Conservation (phyloP, 2,888 invertebrate genomes). For the Hoplodrina blanda region DNA sequence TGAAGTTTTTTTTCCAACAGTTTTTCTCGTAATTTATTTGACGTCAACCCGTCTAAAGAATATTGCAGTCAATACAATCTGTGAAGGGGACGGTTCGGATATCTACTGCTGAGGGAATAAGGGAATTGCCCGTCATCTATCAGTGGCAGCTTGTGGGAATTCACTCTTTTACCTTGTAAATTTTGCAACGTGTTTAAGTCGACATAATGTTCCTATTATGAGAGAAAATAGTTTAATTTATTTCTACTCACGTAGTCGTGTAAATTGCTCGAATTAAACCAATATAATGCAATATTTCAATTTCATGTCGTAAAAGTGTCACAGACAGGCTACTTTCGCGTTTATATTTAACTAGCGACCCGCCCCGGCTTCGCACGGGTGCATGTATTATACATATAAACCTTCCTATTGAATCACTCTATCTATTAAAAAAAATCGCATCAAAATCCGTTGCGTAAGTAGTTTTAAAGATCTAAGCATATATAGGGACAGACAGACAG, state of each 20-base stretch:
- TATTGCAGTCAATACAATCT: constrained; percentile 64
- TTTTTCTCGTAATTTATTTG: constrained; percentile 56
- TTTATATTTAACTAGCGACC: too few relatives aligned
- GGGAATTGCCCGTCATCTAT: constrained; percentile 63
- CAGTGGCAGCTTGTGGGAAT: constrained; percentile 38
- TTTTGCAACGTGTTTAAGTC: constrained; percentile 11
- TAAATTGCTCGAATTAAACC: background rate
- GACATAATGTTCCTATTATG: background rate
- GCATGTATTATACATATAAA: too few relatives aligned
- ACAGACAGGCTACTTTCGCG: too few relatives aligned
- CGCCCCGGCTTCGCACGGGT: too few relatives aligned
- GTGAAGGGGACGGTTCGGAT: constrained; percentile 38
- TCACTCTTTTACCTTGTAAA: constrained; percentile 21
- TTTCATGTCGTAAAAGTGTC: too few relatives aligned
- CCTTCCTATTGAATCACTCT: too few relatives aligned
- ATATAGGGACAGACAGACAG: too few relatives aligned
- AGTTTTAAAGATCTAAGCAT: too few relatives aligned
- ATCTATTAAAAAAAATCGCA: too few relatives aligned
- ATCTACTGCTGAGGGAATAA: constrained; percentile 44
- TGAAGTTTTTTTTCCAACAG: constrained; percentile 29
- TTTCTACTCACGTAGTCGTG: background rate
- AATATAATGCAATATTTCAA: too few relatives aligned
- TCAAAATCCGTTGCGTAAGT: too few relatives aligned
- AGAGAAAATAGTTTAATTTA: background rate
- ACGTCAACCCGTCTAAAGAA: constrained; percentile 54